phyloP scores from a whole-genome alignment of 92 coral and sea anemone genomes.

The Porites rus region DNA sequence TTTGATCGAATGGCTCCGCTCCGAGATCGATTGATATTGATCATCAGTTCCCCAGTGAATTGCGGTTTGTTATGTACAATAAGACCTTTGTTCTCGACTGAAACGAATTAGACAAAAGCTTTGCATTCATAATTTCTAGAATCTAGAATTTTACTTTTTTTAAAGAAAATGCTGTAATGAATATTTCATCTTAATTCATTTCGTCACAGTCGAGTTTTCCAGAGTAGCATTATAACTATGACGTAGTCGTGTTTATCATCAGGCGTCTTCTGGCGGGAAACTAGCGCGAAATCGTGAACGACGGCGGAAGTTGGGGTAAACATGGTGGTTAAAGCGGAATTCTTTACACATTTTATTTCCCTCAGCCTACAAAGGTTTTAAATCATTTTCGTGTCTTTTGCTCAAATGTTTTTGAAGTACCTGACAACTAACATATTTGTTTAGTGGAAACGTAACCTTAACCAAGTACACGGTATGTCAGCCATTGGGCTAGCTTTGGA shows the following conservation, averaged over 20 bases:
- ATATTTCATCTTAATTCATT: not conserved
- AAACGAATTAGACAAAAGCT: not conserved
- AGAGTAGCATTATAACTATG: too few relatives aligned
- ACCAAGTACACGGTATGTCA: too few relatives aligned
- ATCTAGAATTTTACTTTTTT: not conserved
- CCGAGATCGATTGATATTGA: not conserved
- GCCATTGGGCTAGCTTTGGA: too few relatives aligned
- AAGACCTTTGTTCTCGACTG: constrained; percentile 2
- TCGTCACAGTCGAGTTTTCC: not conserved
- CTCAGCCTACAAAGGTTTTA: not conserved
- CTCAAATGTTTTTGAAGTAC: constrained; percentile 2
- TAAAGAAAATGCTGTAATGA: not conserved
- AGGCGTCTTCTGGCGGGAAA: constrained; percentile 32
- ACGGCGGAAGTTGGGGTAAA: not conserved
- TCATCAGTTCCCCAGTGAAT: not conserved
- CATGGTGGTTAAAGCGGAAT: too few relatives aligned
- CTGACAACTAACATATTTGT: not conserved
- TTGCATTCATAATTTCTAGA: not conserved
- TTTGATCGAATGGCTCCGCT: not conserved
- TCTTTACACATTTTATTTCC: not conserved
- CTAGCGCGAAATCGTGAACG: constrained; percentile 23
- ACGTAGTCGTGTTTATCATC: not conserved
- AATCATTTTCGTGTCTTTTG: not conserved
- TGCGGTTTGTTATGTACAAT: constrained; percentile 19
- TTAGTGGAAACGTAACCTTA: not conserved